Conservation (phyloP, 2,888 invertebrate genomes). For the Cheilosia impressa region DNA sequence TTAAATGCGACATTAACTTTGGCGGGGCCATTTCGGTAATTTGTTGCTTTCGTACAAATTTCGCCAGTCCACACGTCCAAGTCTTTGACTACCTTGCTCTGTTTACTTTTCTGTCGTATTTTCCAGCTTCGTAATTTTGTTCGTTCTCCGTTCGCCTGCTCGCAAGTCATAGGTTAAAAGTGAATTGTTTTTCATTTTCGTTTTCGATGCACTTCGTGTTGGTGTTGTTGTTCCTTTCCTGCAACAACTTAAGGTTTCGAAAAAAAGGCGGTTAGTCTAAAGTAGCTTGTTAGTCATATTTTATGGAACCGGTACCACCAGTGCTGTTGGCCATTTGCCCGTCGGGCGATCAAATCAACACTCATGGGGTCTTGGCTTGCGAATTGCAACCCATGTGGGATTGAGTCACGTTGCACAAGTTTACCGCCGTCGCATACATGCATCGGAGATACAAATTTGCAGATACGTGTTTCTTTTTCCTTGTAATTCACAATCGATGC, state of each 20-base stretch:
- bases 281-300: conserved; percentile 57
- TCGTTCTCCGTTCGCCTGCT: neutral
- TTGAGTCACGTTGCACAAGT: conserved; percentile 32
- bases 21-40: conserved; percentile 1
- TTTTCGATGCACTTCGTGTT: conserved; percentile 14
- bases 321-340: conserved; percentile 40
- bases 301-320: conserved; percentile 52
- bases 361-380: neutral
- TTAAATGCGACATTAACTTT: neutral
- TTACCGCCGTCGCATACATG: conserved; percentile 1
- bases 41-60: conserved; percentile 1
- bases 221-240: neutral
- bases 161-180: conserved; percentile 63
- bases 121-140: neutral
- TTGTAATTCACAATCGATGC: conserved; percentile 5
- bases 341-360: conserved; percentile 22
- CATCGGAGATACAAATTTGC: conserved; percentile 27
- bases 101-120: neutral
- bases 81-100: conserved; percentile 25
- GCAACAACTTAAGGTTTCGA: conserved; percentile 22
- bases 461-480: neutral
- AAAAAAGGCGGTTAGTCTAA: conserved; percentile 19
- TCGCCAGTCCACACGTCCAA: neutral
- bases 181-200: conserved; percentile 57
- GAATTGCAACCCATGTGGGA: conserved; percentile 34